These are phyloP conservation scores for Tiliqua scincoides DNA, from an alignment of 2,113 vertebrate genomes.

Conservation along the genomic window DNA sequence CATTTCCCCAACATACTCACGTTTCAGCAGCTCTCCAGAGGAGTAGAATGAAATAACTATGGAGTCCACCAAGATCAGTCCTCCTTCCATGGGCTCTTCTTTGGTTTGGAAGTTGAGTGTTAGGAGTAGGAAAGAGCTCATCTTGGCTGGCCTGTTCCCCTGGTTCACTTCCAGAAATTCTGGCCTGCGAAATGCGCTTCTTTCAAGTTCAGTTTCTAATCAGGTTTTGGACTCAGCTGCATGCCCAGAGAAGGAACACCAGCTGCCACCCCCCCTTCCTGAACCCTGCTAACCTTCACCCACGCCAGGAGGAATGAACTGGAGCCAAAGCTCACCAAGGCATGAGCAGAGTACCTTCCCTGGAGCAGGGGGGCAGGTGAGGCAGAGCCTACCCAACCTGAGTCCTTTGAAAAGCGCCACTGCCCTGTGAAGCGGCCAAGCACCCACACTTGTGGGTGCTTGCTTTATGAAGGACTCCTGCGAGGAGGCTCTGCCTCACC, in stretches of 20 bases:
- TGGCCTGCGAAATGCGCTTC: background rate
- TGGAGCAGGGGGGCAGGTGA: too few relatives aligned
- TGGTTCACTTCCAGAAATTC: background rate
- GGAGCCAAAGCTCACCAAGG: background rate
- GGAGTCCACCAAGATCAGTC: background rate
- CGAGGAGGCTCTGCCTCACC: too few relatives aligned
- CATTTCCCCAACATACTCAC: background rate
- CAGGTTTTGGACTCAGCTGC: background rate
- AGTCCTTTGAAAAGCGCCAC: too few relatives aligned
- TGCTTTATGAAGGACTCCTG: too few relatives aligned
- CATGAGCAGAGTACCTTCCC: background rate
- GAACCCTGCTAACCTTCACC: background rate
- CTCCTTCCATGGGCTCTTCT: background rate
- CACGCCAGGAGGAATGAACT: background rate
- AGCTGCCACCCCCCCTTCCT: background rate
- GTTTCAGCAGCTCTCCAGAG: background rate
- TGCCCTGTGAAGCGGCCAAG: too few relatives aligned
- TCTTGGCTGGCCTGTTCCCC: too few relatives aligned
- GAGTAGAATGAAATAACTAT: background rate
- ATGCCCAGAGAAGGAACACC: background rate
- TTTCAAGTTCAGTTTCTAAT: background rate
- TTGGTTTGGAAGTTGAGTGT: background rate
- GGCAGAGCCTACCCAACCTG: too few relatives aligned
- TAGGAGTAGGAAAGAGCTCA: background rate
- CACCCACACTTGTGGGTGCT: too few relatives aligned